A percentile compares a stretch with the other conserved stretches of the same genome.
Conservation (phyloP, 2,888 invertebrate genomes). For the Lochmaea crataegi region DNA sequence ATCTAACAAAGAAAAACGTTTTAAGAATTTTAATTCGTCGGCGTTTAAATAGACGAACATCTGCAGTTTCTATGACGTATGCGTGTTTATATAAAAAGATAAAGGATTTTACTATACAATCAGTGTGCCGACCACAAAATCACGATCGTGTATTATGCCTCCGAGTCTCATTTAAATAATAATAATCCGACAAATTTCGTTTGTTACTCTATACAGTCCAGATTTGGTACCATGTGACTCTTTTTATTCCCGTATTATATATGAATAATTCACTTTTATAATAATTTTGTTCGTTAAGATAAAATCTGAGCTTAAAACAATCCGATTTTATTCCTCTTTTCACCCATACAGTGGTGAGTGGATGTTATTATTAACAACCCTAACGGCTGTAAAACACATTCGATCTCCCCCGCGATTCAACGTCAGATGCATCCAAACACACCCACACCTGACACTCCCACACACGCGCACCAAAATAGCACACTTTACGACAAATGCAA, state of each 20-base stretch:
- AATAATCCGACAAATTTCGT: no score
- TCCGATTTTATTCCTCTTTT: no score
- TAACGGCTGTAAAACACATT: background rate
- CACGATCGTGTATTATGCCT: background rate
- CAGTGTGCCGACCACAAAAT: background rate
- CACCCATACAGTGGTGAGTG: no score
- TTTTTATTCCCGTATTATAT: no score
- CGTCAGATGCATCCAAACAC: conserved; percentile 32
- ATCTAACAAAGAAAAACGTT: background rate
- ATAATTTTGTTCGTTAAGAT: no score
- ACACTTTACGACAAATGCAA: conserved; percentile 23
- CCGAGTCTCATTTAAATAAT: no score
- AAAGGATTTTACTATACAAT: background rate
- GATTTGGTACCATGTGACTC: no score
- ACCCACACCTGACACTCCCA: conserved; percentile 24
- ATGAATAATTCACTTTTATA: no score
- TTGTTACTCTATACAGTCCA: no score
- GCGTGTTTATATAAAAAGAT: background rate
- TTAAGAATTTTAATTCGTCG: background rate
- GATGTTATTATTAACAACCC: background rate
- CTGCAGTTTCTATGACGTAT: conserved; percentile 9
- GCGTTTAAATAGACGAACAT: conserved; percentile 13
- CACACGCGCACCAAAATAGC: conserved; percentile 43
- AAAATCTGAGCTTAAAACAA: no score
- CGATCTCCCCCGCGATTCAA: background rate